Base-by-base conservation (phyloP, 2,113 vertebrate genomes). In the Mus pahari region DNA sequence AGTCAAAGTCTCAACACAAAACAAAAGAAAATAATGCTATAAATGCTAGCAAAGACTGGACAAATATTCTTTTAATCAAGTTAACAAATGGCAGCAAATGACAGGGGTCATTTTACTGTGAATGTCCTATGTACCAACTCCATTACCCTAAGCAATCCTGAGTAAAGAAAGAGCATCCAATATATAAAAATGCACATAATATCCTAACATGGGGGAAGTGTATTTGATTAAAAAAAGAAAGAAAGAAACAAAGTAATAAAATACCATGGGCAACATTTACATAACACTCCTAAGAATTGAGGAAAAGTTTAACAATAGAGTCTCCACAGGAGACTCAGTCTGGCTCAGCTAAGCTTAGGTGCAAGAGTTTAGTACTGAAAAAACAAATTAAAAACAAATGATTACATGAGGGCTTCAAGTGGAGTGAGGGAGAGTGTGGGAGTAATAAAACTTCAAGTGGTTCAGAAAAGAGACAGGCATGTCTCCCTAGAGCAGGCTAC, bases 371-470 rank as follows among this genome's bases (percentile, higher is more conserved):
- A 89, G 28, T 45, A 55, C 39, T 48, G 11, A 64, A 8, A 62
- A 75, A 26, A 36, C n/a, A 68, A 39, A 66, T 16, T 31, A 5
- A 53, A 68, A 19, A 13, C 4, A 48, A 64, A 89, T 33, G 9
- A 28, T 36, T 26, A 24, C 22, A 14, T 42, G 20, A 58, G 5
- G 8, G 4, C 1, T 36, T 36, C 26, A 74, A 39, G 10, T 68
- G 33, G 9, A 28, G 9, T 8, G 62, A 36, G 33, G 9, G 3
- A 0, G 26, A 4, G 4, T 7, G 45, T 10, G 3, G 1, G 26
- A 13, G 14, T 39, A 39, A 9, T 9, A 14, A 8, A 79, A 28
- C 8, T 28, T 53, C 62, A 31, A 2, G 8, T 11, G 36, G 45
- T 68, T 53, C 10, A 79, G 45, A n/a, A 78, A 79, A 22, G 6